phyloP scores from a whole-genome alignment of 2,113 vertebrate genomes.

The Nesoenas mayeri region DNA sequence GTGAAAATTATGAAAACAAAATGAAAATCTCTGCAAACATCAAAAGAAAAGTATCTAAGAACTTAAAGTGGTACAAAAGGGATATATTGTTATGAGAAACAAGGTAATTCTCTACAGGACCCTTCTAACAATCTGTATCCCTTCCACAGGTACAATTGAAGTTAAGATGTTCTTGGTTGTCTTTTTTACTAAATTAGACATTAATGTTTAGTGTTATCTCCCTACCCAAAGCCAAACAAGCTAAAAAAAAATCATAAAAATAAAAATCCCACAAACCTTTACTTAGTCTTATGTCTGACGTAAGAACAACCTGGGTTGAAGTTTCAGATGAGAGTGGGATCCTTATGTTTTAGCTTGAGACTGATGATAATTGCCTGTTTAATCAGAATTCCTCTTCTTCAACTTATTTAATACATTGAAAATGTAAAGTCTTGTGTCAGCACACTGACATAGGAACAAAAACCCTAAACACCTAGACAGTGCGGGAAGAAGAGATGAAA shows the following conservation, averaged over 20 bases:
- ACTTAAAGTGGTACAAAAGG: not conserved
- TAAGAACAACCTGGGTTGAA: not conserved
- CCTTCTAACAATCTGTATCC: not conserved
- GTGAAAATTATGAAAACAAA: not conserved
- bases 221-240: not conserved
- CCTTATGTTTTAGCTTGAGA: not conserved
- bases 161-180: not conserved
- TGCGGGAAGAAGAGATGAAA: not conserved
- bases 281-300: not conserved
- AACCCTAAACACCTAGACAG: not conserved
- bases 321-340: not conserved
- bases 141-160: not conserved
- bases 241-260: no score
- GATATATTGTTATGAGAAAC: rapidly evolving
- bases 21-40: not conserved
- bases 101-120: not conserved
- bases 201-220: not conserved
- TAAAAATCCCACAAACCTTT: not conserved
- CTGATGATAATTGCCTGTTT: not conserved
- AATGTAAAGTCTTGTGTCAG: not conserved
- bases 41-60: not conserved
- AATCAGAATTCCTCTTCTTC: not conserved
- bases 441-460: not conserved
- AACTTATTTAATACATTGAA: not conserved
- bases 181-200: not conserved